Evolutionary conservation across 2,888 invertebrate species (phyloP), one percentile per base, ranked within the genome.

Genomic region (Leptarthrus brevirostris): DNA sequence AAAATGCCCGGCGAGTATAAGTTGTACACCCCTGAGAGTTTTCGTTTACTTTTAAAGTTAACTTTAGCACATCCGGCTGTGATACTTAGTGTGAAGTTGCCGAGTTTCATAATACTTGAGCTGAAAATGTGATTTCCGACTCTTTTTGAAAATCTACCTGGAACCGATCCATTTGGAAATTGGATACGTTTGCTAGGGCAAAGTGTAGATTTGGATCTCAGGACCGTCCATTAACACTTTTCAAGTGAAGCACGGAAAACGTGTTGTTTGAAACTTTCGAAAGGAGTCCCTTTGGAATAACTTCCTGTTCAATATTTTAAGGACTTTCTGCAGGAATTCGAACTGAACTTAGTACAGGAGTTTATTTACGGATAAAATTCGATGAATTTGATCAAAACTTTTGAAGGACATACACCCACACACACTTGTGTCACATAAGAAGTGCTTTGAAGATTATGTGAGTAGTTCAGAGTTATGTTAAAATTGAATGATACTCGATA

Each of bases 71-170:
- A 40, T 40, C 40, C 40, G 40, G 40, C 0, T 3, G 10, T 40
- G 40, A 6, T 40, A 40, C 40, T 40, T 40, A 12, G 40, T 40
- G n/a, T n/a, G 40, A n/a, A 40, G 40, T 40, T 40, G 8, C n/a
- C n/a, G 40, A n/a, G n/a, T 3, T 6, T 12, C 30, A 12, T 40
- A 40, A 3, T 6, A 12, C 40, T 40, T 3, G 1, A 12, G n/a
- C n/a, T 40, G 24, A 58, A 58, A 58, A 58, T 58, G 58, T 26
- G 20, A 58, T 58, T 58, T 18, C 20, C 20, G 12, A 34, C 30
- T n/a, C 36, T 20, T 40, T 58, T 58, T 40, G 58, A 20, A 58
- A 58, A 58, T 34, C 58, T 58, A 58, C 6, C n/a, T 16, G 4
- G 36, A 3, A 10, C 10, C 36, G 26, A 58, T 58, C 36, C 58